Conservation (phyloP, 2,113 vertebrate genomes). For the Catharus bicknelli region DNA sequence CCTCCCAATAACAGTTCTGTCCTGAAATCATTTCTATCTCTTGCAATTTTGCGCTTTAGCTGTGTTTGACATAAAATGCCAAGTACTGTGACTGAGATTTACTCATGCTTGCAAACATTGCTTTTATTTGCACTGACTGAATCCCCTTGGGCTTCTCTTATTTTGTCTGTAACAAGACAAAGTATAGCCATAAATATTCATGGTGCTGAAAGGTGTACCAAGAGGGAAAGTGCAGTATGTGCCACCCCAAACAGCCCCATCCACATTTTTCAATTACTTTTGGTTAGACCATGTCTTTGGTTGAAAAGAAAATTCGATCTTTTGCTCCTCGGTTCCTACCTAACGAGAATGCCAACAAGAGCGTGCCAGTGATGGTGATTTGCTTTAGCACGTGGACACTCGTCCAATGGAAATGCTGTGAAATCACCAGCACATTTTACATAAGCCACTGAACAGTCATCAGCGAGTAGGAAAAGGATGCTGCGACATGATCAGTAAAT, state of each 20-base stretch:
- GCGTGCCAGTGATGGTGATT: not conserved
- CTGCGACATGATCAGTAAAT: slow-evolving; percentile 60
- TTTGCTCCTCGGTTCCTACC: slow-evolving; percentile 14
- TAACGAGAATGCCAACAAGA: not conserved
- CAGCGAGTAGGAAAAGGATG: slow-evolving; percentile 31
- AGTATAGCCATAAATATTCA: slow-evolving; percentile 12
- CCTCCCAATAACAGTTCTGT: slow-evolving; percentile 1
- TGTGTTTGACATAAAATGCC: slow-evolving; percentile 44
- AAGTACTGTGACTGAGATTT: slow-evolving; percentile 12
- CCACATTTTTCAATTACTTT: not conserved
- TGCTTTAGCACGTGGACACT: slow-evolving; percentile 6
- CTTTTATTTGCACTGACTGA: slow-evolving; percentile 52
- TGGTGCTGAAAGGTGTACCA: not conserved
- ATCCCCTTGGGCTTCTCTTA: slow-evolving; percentile 41
- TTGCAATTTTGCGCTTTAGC: not conserved
- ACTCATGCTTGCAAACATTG: slow-evolving; percentile 51
- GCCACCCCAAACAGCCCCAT: not conserved
- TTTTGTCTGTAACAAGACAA: slow-evolving; percentile 22
- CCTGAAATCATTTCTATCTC: slow-evolving; percentile 24
- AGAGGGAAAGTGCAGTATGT: not conserved
- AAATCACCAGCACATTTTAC: slow-evolving; percentile 48
- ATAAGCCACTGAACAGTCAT: slow-evolving; percentile 38
- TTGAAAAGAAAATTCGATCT: not conserved
- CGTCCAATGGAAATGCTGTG: slow-evolving; percentile 11
- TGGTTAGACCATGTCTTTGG: not conserved